Evolutionary conservation across 1,140 invertebrate species (phyloP).

Genomic region (Achroia grisella): DNA sequence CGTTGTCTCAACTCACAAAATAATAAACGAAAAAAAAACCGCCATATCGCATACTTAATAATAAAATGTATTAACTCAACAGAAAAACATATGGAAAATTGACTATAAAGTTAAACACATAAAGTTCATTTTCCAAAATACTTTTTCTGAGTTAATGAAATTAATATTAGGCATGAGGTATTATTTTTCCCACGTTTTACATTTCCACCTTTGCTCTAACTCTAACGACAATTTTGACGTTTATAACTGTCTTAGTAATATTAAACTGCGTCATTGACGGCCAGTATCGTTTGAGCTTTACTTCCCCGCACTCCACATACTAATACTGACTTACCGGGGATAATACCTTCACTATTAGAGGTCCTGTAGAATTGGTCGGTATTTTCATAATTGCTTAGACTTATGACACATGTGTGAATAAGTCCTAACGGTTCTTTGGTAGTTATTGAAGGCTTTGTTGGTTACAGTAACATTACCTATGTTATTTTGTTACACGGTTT

Average conservation of each 20-base stretch:
- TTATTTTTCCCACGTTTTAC: constrained; percentile 45
- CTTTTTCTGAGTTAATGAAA: no score
- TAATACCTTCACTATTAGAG: constrained; percentile 5
- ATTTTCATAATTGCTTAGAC: constrained; percentile 40
- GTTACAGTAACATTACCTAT: no score
- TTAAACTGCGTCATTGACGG: constrained; percentile 24
- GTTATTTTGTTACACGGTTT: no score
- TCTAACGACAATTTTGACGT: constrained; percentile 38
- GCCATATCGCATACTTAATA: no score
- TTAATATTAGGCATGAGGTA: no score
- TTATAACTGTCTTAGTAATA: constrained; percentile 54
- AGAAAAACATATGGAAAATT: no score
- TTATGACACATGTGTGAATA: constrained; percentile 48
- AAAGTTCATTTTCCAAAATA: no score
- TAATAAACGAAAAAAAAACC: no score
- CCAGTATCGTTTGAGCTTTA: constrained; percentile 28
- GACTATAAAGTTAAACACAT: no score
- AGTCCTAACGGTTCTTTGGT: constrained; percentile 34
- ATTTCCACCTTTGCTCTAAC: constrained; percentile 46
- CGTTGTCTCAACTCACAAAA: no score
- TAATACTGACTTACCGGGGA: constrained; percentile 1
- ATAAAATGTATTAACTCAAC: no score
- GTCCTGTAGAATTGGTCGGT: constrained; percentile 24
- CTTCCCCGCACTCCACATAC: constrained; percentile 6
- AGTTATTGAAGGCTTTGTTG: constrained; percentile 7